phyloP scores from a whole-genome alignment of 2,888 invertebrate species.

The Reticulitermes lucifugus region DNA sequence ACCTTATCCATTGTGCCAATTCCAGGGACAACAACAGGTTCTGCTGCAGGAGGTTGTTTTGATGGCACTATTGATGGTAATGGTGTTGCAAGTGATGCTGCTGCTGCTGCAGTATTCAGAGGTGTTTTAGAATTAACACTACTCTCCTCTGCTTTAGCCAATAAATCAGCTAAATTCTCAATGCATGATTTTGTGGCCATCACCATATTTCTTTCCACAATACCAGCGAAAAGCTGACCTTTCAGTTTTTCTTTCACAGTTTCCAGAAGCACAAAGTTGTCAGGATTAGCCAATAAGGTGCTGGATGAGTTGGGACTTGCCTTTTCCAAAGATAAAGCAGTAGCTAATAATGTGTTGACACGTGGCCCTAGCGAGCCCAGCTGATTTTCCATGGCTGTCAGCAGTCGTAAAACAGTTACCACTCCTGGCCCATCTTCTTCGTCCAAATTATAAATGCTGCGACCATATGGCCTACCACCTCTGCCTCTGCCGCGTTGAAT shows the following conservation, averaged over 20 bases:
- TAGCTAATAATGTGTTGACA: conserved; percentile 79
- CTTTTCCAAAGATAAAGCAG: conserved; percentile 83
- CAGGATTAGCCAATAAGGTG: conserved; percentile 74
- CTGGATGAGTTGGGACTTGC: conserved; percentile 79
- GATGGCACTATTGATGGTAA: conserved; percentile 6
- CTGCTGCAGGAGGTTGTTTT: neutral
- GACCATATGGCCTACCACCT: conserved; percentile 29
- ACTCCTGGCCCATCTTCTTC: conserved; percentile 17
- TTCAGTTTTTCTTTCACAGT: conserved; percentile 81
- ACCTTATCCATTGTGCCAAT: conserved; percentile 82
- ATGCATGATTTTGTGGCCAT: conserved; percentile 80
- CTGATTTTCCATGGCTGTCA: conserved; percentile 85
- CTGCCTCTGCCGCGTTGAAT: neutral
- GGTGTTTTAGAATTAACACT: conserved; percentile 4
- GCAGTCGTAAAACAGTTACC: conserved; percentile 76
- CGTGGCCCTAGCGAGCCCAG: conserved; percentile 85
- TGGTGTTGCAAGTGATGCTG: conserved; percentile 55
- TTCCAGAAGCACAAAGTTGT: conserved; percentile 82
- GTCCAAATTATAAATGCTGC: conserved; percentile 15
- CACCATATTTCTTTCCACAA: conserved; percentile 72
- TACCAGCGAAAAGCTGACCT: conserved; percentile 79
- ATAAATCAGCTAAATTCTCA: conserved; percentile 79
- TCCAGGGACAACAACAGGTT: conserved; percentile 72
- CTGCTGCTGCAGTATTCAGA: conserved; percentile 62
- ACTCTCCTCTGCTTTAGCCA: conserved; percentile 71